Conservation (phyloP, 1,140 invertebrate genomes). For the Eumeta japonica region DNA sequence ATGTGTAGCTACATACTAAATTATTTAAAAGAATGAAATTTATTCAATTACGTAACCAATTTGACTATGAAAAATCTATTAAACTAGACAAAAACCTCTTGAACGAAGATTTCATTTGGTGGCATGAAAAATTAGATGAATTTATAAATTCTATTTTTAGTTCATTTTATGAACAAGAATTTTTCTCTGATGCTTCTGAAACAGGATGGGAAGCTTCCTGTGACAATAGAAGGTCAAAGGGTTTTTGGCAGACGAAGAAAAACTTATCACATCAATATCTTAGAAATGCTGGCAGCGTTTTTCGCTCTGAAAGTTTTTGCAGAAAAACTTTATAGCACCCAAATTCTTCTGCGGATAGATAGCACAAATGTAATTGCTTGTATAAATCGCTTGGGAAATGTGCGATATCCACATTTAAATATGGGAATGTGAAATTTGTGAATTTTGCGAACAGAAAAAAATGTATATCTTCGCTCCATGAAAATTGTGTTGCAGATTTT, state of each 20-base stretch:
- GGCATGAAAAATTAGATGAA: background rate
- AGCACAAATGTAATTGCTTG: constrained; percentile 18
- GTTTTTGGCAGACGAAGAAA: constrained; percentile 14
- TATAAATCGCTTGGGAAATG: constrained; percentile 20
- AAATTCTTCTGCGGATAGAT: constrained; percentile 19
- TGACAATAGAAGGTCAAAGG: constrained; percentile 9
- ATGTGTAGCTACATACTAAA: constrained; percentile 3
- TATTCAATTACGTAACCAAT: constrained; percentile 1
- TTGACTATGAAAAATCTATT: constrained; percentile 1
- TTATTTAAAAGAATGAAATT: constrained; percentile 2
- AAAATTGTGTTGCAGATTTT: constrained; percentile 19
- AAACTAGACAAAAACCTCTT: too few relatives aligned
- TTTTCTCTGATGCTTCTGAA: constrained; percentile 1
- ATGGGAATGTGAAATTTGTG: constrained; percentile 16
- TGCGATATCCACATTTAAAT: constrained; percentile 13
- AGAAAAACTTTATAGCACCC: constrained; percentile 5
- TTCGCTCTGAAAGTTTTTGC: constrained; percentile 10
- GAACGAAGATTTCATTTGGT: constrained; percentile 4
- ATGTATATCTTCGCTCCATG: constrained; percentile 17
- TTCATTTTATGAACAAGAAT: background rate
- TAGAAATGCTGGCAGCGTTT: constrained; percentile 18
- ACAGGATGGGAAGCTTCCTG: background rate
- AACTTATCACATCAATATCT: constrained; percentile 18
- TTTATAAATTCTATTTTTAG: background rate
- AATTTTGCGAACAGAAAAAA: constrained; percentile 21